Conservation (phyloP, 2,888 invertebrate genomes). For the Cheilosia vernalis region DNA sequence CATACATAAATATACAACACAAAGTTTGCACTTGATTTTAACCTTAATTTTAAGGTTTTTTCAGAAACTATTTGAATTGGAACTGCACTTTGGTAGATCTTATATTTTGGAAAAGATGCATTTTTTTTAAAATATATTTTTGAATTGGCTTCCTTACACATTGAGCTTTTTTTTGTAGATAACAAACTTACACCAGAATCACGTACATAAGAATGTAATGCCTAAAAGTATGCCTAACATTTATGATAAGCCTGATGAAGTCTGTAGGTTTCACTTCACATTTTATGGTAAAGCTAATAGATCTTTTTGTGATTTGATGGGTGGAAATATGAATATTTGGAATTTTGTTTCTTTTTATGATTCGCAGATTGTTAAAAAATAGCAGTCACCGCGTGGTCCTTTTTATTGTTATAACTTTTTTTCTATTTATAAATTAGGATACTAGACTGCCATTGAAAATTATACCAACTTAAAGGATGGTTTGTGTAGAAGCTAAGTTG, state of each 20-base stretch:
- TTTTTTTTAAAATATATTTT: slow-evolving; percentile 5
- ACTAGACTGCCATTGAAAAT: no score
- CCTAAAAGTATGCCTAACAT: slow-evolving; percentile 54
- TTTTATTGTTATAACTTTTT: no score
- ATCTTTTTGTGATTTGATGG: no score
- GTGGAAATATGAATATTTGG: no score
- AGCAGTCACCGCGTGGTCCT: no score
- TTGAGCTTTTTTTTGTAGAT: slow-evolving; percentile 53
- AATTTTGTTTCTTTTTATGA: no score
- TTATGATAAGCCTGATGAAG: neutral
- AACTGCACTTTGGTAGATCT: slow-evolving; percentile 35
- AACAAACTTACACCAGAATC: slow-evolving; percentile 41
- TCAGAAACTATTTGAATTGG: neutral
- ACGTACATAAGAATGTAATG: slow-evolving; percentile 12
- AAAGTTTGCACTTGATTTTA: slow-evolving; percentile 36
- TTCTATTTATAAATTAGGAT: no score
- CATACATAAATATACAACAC: slow-evolving; percentile 1
- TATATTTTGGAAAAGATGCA: neutral
- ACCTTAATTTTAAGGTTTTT: neutral
- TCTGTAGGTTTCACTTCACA: neutral
- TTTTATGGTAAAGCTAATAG: no score
- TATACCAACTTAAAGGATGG: no score
- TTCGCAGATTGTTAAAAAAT: no score
- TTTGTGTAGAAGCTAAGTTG: no score
- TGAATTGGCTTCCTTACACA: slow-evolving; percentile 38